phyloP scores from a whole-genome alignment of 2,113 vertebrate genomes.

The Menura novaehollandiae region DNA sequence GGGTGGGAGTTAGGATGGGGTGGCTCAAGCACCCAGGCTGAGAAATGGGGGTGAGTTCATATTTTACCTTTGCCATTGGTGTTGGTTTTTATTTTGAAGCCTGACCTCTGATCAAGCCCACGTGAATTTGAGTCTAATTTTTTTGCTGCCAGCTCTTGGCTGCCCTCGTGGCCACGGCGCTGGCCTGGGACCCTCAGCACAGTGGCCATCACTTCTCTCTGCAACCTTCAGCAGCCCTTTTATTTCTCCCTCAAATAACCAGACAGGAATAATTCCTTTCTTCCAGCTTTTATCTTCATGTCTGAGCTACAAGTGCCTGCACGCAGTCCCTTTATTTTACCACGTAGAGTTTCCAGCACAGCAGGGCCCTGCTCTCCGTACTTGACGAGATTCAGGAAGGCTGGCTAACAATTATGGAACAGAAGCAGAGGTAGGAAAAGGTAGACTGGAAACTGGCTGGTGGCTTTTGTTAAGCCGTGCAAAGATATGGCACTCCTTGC shows the following conservation, averaged over 20 bases:
- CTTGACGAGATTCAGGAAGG: background rate
- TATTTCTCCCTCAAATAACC: background rate
- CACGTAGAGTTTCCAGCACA: background rate
- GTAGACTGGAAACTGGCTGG: background rate
- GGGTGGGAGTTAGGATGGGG: rapidly evolving
- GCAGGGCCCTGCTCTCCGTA: background rate
- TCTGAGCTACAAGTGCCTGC: background rate
- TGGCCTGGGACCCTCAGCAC: rapidly evolving
- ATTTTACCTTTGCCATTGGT: background rate
- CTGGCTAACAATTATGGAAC: background rate
- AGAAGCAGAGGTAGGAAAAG: background rate
- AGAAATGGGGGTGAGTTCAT: background rate
- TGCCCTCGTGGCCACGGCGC: rapidly evolving
- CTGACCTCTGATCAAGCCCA: background rate
- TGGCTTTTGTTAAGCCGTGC: background rate
- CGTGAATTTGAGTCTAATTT: background rate
- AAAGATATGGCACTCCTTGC: background rate
- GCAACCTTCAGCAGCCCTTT: background rate
- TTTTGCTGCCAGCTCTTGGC: background rate
- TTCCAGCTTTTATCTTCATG: background rate
- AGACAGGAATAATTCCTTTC: background rate
- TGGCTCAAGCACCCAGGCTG: background rate
- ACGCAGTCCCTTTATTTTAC: background rate
- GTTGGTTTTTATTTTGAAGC: background rate
- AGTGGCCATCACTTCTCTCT: rapidly evolving